A percentile compares a stretch with the other conserved stretches of the same genome.
Evolutionary conservation across 2,888 invertebrate species (phyloP).

Genomic region (Caradrina clavipalpis): DNA sequence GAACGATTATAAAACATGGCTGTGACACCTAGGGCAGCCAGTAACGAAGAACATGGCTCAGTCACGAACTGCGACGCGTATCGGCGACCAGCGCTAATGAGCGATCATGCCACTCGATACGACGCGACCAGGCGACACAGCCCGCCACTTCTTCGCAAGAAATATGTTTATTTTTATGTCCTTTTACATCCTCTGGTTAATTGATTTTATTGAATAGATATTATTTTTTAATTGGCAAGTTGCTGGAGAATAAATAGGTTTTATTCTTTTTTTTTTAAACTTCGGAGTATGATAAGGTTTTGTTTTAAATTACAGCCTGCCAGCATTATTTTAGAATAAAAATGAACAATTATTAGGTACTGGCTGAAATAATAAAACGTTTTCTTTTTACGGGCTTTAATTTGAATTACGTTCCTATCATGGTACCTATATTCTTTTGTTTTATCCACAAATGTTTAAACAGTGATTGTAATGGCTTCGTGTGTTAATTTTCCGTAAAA

Average conservation of each 20-base stretch:
- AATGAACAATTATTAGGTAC: not conserved
- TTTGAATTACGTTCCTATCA: too few relatives aligned
- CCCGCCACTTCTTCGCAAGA: constrained; percentile 36
- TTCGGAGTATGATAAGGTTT: not conserved
- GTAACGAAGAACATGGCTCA: constrained; percentile 64
- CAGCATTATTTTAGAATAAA: not conserved
- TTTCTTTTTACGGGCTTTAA: not conserved
- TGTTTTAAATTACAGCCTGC: not conserved
- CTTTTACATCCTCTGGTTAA: constrained; percentile 28
- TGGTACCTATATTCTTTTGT: not conserved
- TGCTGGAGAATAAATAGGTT: not conserved
- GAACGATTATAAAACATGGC: constrained; percentile 58
- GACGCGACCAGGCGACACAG: constrained; percentile 55
- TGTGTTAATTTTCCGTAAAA: not conserved
- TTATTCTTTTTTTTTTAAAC: not conserved
- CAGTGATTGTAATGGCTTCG: not conserved
- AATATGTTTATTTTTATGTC: constrained; percentile 55
- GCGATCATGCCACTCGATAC: constrained; percentile 80
- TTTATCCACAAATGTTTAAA: not conserved
- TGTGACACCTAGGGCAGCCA: constrained; percentile 56
- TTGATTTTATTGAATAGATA: constrained; percentile 50
- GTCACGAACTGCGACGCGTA: constrained; percentile 77
- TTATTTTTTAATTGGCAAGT: constrained; percentile 33
- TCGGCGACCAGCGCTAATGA: constrained; percentile 80
- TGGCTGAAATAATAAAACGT: not conserved